Evolutionary conservation across 2,888 invertebrate species (phyloP).

Genomic region (Hartigia nigra): DNA sequence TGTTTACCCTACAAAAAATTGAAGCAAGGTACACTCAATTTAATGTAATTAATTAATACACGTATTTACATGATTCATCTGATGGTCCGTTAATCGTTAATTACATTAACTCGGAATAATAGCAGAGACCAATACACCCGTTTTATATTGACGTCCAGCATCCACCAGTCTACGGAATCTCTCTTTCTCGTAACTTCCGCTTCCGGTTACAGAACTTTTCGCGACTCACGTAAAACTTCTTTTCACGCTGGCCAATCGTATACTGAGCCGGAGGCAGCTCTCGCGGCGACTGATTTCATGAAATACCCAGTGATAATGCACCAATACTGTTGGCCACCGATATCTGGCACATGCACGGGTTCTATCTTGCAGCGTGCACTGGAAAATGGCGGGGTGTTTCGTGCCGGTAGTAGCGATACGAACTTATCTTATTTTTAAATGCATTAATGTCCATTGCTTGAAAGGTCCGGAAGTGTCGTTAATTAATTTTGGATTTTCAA

Average conservation of each 20-base stretch:
- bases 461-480: constrained; percentile 25
- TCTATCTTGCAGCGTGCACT: constrained; percentile 39
- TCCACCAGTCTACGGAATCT: not conserved
- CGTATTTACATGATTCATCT: not conserved
- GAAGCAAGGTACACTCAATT: not conserved
- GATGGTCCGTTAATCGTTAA: not conserved
- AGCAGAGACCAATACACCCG: not conserved
- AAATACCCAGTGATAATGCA: constrained; percentile 57
- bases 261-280: constrained; percentile 50
- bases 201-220: not conserved
- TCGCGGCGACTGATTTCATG: constrained; percentile 58
- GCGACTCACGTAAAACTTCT: constrained; percentile 32
- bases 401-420: constrained; percentile 38
- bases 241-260: constrained; percentile 41
- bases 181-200: not conserved
- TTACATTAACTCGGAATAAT: not conserved
- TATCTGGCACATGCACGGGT: constrained; percentile 39
- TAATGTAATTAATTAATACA: not conserved
- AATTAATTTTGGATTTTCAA: constrained; percentile 21
- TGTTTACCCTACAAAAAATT: not conserved
- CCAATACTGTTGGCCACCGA: constrained; percentile 33
- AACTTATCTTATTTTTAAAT: constrained; percentile 37
- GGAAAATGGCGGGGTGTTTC: constrained; percentile 23
- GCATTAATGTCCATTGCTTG: constrained; percentile 8
- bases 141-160: not conserved